Conservation (phyloP, 2,888 invertebrate genomes). For the Caenorhabditis afra region DNA sequence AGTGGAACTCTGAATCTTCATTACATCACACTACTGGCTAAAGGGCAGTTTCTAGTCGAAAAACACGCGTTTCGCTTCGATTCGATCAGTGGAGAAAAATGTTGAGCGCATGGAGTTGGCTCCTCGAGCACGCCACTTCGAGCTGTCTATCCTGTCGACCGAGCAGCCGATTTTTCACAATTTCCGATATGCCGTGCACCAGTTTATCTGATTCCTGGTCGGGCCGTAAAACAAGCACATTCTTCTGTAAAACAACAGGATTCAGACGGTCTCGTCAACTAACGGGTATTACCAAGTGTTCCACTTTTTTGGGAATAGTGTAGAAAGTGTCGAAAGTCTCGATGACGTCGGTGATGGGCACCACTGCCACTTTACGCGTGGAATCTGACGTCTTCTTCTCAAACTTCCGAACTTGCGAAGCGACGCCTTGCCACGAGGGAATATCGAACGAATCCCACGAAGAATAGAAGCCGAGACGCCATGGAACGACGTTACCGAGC, state of each 20-base stretch:
- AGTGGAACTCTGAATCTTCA: constrained; percentile 8
- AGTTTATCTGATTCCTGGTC: constrained; percentile 41
- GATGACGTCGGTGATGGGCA: constrained; percentile 71
- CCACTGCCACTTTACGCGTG: constrained; percentile 57
- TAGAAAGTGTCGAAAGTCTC: constrained; percentile 71
- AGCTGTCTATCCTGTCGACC: constrained; percentile 66
- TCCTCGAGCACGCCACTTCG: constrained; percentile 23
- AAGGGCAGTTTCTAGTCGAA: constrained; percentile 21
- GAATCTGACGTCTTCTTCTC: constrained; percentile 18
- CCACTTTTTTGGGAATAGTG: constrained; percentile 64
- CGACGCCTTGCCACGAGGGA: constrained; percentile 42
- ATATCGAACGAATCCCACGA: constrained; percentile 69
- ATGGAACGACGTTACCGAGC: constrained; percentile 63
- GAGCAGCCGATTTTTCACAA: constrained; percentile 70
- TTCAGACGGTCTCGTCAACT: not conserved
- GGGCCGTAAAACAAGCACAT: constrained; percentile 37
- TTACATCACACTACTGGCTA: constrained; percentile 2
- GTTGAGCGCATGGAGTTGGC: constrained; percentile 9
- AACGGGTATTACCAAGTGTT: constrained; percentile 51
- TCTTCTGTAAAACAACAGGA: constrained; percentile 32
- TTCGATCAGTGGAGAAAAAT: constrained; percentile 27
- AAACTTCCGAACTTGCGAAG: constrained; percentile 51
- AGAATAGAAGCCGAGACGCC: constrained; percentile 68
- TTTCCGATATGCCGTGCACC: constrained; percentile 68
- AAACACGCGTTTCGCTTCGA: constrained; percentile 22